These are phyloP conservation scores for Timema cristinae DNA, from an alignment of 2,888 invertebrate species.

Conservation along the genomic window DNA sequence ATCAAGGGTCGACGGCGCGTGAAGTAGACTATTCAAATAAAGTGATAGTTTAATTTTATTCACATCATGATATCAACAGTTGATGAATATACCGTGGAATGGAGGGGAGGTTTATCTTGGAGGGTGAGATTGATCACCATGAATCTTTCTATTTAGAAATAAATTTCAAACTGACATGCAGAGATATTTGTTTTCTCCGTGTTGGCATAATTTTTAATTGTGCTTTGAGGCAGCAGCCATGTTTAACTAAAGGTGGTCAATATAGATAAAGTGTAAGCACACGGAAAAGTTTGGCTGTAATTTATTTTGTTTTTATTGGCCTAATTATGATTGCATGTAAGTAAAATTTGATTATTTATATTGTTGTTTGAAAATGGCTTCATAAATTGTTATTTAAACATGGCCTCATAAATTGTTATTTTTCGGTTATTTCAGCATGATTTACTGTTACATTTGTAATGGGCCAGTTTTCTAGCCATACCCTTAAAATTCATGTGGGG, in stretches of 20 bases:
- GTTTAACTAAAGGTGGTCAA: neutral
- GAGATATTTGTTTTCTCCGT: neutral
- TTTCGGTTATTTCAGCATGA: neutral
- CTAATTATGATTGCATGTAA: neutral
- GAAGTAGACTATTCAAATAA: too few relatives aligned
- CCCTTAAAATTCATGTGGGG: neutral
- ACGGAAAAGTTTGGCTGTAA: neutral
- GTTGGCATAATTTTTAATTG: neutral
- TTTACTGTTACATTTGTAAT: neutral
- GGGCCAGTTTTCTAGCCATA: slow-evolving; percentile 2
- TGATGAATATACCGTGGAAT: too few relatives aligned
- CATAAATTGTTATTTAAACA: too few relatives aligned
- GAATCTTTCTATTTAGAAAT: neutral
- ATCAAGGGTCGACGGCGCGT: too few relatives aligned
- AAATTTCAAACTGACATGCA: neutral
- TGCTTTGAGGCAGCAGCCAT: neutral
- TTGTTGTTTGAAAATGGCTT: too few relatives aligned
- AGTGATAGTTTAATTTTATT: too few relatives aligned
- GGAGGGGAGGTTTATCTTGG: too few relatives aligned
- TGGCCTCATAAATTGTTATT: neutral
- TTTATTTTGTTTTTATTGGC: too few relatives aligned
- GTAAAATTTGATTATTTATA: neutral
- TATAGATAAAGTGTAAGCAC: neutral
- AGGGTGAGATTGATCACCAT: neutral
- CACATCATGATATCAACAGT: too few relatives aligned